A percentile compares a stretch with the other conserved stretches of the same genome.
Conservation (phyloP, 2,797 vertebrate genomes). For the Hafferia zeledoni region DNA sequence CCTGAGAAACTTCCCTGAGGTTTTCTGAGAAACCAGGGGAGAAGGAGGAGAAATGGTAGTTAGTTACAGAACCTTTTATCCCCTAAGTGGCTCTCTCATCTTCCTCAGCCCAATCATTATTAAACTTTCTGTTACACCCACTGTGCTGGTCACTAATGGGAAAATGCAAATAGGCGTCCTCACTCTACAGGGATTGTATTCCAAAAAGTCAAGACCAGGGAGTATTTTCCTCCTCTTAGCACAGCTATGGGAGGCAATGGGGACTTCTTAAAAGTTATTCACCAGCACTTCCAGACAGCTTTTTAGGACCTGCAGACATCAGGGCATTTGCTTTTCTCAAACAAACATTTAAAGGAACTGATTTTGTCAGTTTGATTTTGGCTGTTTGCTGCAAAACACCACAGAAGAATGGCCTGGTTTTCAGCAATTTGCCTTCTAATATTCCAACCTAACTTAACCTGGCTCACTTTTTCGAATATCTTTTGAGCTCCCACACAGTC, state of each 20-base stretch:
- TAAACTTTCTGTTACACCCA: background rate
- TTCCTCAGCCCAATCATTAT: background rate
- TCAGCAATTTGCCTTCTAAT: constrained; percentile 22
- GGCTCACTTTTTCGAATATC: background rate
- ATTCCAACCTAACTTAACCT: constrained; percentile 38
- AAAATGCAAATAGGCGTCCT: background rate
- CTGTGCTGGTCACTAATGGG: background rate
- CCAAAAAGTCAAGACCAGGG: background rate
- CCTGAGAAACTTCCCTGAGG: background rate
- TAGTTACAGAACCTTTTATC: background rate
- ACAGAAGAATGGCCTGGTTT: background rate
- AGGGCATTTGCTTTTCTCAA: background rate
- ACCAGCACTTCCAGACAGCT: background rate
- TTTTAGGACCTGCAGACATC: background rate
- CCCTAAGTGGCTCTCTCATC: background rate
- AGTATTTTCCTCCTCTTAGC: background rate
- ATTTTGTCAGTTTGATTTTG: background rate
- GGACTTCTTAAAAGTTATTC: background rate
- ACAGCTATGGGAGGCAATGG: background rate
- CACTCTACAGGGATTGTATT: background rate
- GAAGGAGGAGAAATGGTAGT: background rate
- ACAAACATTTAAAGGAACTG: background rate
- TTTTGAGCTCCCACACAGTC: constrained; percentile 36
- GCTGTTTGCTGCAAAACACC: background rate
- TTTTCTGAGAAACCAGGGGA: background rate